These are phyloP conservation scores for Aleiodes sp. DNA, from an alignment of 1,140 invertebrate genomes.

Conservation along the genomic window DNA sequence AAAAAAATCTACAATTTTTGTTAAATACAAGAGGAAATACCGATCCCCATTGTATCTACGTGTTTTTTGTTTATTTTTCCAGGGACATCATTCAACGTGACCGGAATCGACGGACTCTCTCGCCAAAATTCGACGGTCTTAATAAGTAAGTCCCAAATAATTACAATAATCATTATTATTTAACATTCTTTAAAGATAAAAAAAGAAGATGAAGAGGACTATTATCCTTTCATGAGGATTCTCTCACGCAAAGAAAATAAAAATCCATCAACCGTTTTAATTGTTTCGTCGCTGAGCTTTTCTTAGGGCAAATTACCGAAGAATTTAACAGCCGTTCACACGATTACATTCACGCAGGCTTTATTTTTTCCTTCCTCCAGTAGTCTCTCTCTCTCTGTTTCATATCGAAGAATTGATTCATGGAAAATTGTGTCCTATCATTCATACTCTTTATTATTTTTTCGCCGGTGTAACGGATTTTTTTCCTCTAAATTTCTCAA, in stretches of 20 bases:
- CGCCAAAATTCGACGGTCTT: conserved; percentile 36
- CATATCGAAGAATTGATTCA: neutral
- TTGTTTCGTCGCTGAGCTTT: neutral
- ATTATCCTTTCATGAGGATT: neutral
- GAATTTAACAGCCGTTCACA: conserved; percentile 6
- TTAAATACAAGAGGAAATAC: conserved; percentile 36
- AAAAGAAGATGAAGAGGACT: conserved; percentile 3
- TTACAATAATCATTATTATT: neutral
- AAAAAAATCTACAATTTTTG: conserved; percentile 16
- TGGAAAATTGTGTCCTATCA: neutral
- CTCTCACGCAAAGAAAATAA: neutral
- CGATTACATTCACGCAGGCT: neutral
- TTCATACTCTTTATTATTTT: too few species aligned
- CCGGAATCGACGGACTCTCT: conserved; percentile 35
- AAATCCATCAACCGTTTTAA: conserved; percentile 15
- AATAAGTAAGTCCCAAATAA: conserved; percentile 45
- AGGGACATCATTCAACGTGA: conserved; percentile 44
- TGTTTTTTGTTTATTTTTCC: conserved; percentile 31
- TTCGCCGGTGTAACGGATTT: neutral
- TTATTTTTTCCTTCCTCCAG: neutral
- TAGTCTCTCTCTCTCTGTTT: too few species aligned
- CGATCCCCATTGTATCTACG: neutral
- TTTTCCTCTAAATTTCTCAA: neutral
- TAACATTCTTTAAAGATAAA: neutral
- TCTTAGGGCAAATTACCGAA: neutral